phyloP scores from a whole-genome alignment of 1,140 invertebrate species.

The Andricus grossulariae region DNA sequence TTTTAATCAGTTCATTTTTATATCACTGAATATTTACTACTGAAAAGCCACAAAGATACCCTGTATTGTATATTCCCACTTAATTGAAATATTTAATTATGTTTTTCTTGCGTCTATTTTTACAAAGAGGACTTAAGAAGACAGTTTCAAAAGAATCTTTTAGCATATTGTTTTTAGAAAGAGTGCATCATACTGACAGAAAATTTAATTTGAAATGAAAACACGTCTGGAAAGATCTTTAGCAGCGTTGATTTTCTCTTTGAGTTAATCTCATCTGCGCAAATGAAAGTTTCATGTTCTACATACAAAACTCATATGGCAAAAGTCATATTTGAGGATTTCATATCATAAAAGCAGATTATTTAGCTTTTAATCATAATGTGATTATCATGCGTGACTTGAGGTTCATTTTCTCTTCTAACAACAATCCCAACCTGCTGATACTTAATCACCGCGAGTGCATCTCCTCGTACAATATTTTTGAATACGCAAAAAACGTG shows the following conservation, averaged over 20 bases:
- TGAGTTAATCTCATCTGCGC: slow-evolving; percentile 2
- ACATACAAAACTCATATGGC: neutral
- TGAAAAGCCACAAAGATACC: too few species aligned
- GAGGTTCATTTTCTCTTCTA: neutral
- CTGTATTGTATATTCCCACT: neutral
- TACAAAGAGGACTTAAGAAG: slow-evolving; percentile 10
- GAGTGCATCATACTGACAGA: neutral
- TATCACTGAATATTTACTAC: too few species aligned
- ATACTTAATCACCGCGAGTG: neutral
- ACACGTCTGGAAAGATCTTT: neutral
- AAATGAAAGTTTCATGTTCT: slow-evolving; percentile 5
- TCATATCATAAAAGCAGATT: slow-evolving; percentile 16
- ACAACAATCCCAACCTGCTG: neutral
- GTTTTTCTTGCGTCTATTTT: neutral
- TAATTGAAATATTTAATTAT: slow-evolving; percentile 5
- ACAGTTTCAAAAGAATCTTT: neutral
- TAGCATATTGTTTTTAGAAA: neutral
- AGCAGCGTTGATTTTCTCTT: neutral
- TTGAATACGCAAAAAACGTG: neutral
- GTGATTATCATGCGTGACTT: too few species aligned
- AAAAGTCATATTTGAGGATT: slow-evolving; percentile 20
- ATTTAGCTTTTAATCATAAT: neutral
- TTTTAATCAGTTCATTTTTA: too few species aligned
- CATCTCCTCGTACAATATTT: neutral
- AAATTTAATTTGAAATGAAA: slow-evolving; percentile 23